Percentiles rank a stretch among this genome's conserved stretches.
Conservation (phyloP, 1,140 invertebrate species). For the Parasteatoda tepidariorum region DNA sequence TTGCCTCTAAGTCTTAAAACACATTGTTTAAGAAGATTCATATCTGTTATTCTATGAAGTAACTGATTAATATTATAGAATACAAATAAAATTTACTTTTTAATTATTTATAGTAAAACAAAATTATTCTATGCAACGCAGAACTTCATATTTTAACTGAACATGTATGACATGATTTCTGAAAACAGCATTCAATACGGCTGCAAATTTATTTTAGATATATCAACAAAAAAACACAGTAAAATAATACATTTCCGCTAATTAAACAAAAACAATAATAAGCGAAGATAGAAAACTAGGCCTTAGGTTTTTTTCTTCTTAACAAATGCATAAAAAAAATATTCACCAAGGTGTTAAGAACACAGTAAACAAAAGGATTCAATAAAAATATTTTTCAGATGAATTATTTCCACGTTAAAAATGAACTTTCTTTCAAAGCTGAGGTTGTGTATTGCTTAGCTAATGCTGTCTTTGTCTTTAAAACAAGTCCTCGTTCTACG, state of each 20-base stretch:
- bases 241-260: background rate
- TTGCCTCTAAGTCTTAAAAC: too few species aligned
- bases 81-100: too few species aligned
- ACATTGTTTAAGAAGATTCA: too few species aligned
- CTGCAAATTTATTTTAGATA: too few species aligned
- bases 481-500: conserved; percentile 22
- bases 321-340: background rate
- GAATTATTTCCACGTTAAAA: conserved; percentile 20
- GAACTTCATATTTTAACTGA: too few species aligned
- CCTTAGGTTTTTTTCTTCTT: too few species aligned
- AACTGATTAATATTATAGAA: too few species aligned
- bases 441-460: conserved; percentile 15
- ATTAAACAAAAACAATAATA: background rate
- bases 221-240: background rate
- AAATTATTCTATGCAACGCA: too few species aligned
- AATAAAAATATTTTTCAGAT: conserved; percentile 2
- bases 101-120: too few species aligned
- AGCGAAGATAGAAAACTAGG: background rate
- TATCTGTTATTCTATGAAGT: too few species aligned
- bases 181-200: too few species aligned
- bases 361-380: background rate
- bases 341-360: background rate
- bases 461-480: conserved; percentile 37
- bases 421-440: conserved; percentile 14
- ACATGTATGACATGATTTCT: too few species aligned